Conservation (phyloP, 2,888 invertebrate species). For the Polyploca ridens region DNA sequence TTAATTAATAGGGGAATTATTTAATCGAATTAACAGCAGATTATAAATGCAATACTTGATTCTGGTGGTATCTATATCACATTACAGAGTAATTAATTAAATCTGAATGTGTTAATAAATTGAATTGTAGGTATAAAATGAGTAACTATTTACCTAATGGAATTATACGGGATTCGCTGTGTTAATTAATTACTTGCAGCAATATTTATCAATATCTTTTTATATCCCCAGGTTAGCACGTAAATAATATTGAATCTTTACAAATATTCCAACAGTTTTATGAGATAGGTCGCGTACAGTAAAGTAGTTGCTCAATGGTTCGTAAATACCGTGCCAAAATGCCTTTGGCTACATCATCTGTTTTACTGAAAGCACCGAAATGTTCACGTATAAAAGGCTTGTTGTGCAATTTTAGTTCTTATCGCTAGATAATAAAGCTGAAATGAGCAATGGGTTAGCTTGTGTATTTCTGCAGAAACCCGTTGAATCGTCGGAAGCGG, state of each 20-base stretch:
- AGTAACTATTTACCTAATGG: too few relatives aligned
- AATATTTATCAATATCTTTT: too few relatives aligned
- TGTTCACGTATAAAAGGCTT: constrained; percentile 18
- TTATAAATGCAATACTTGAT: too few relatives aligned
- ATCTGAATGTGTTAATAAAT: too few relatives aligned
- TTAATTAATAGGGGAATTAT: background rate
- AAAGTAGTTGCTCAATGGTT: constrained; percentile 31
- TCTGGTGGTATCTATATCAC: too few relatives aligned
- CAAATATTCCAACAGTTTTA: constrained; percentile 18
- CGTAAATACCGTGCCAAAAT: constrained; percentile 29
- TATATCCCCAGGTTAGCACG: background rate
- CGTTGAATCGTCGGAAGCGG: constrained; percentile 51
- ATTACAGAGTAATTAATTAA: too few relatives aligned
- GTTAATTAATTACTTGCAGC: too few relatives aligned
- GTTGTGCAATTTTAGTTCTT: constrained; percentile 33
- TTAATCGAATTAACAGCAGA: too few relatives aligned
- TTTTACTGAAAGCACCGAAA: constrained; percentile 27
- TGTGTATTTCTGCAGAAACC: constrained; percentile 20
- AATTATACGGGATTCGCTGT: too few relatives aligned
- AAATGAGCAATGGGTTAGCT: constrained; percentile 10
- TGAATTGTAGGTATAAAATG: too few relatives aligned
- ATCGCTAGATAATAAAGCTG: constrained; percentile 24
- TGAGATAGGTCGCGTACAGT: constrained; percentile 20
- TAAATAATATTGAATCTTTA: constrained; percentile 13
- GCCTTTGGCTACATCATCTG: constrained; percentile 30